Percentiles rank a stretch among this genome's conserved stretches.
Conservation (phyloP, 2,113 vertebrate species). For the Microcebus griseorufus region DNA sequence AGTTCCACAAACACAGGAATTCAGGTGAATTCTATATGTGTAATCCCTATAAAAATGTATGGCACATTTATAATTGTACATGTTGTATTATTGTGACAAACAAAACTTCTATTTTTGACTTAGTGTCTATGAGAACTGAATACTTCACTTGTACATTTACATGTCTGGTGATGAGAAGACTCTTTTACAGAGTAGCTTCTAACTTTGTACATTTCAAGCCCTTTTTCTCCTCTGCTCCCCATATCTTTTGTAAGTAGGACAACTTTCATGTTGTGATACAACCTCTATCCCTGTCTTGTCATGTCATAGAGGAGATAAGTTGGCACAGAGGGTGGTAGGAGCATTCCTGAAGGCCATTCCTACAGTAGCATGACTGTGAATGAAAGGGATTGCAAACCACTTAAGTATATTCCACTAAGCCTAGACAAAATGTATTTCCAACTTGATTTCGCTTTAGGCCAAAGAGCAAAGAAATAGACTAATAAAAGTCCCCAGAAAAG, state of each 20-base stretch:
- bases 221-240: neutral
- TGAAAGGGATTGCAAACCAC: neutral
- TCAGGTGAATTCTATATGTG: neutral
- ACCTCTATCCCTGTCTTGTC: neutral
- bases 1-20: neutral
- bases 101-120: neutral
- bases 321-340: too few species aligned
- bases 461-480: neutral
- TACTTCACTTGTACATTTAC: neutral
- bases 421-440: neutral
- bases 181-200: neutral
- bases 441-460: neutral
- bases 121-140: neutral
- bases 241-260: neutral
- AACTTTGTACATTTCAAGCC: neutral
- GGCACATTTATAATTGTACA: too few species aligned
- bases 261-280: rapidly evolving
- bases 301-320: too few species aligned
- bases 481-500: neutral
- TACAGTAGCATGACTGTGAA: neutral
- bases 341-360: neutral
- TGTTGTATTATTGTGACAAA: neutral
- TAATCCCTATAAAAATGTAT: too few species aligned
- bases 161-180: neutral
- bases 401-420: too few species aligned